Evolutionary conservation across 2,888 invertebrate genomes (phyloP).

Genomic region (Cabera pusaria): DNA sequence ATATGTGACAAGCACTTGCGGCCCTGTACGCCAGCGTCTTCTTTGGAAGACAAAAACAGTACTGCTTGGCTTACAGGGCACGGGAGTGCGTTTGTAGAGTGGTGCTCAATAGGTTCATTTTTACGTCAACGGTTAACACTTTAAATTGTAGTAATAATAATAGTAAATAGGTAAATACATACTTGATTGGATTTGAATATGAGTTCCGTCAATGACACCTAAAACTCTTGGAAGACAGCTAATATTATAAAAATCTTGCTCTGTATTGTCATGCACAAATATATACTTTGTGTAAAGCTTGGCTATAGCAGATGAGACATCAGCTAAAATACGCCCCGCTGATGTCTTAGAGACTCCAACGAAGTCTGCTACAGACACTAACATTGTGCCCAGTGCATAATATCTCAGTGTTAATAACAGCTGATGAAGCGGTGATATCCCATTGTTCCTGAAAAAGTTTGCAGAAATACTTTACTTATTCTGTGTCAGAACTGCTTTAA

Average conservation of each 20-base stretch:
- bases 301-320: constrained; percentile 7
- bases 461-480: no score
- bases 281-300: constrained; percentile 1
- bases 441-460: no score
- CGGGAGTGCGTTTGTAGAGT: no score
- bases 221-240: constrained; percentile 5
- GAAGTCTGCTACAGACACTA: constrained; percentile 33
- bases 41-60: no score
- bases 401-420: constrained; percentile 32
- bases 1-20: no score
- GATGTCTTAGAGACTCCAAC: constrained; percentile 31
- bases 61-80: no score
- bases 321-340: constrained; percentile 22
- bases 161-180: no score
- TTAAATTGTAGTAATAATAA: no score
- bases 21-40: no score
- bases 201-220: constrained; percentile 7
- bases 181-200: neutral
- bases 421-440: constrained; percentile 30
- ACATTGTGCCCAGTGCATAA: constrained; percentile 36
- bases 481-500: no score
- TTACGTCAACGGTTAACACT: no score
- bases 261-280: neutral
- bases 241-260: constrained; percentile 3
- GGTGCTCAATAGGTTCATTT: no score